phyloP scores from a whole-genome alignment of 2,797 vertebrate genomes.

The Poecilia velifera region DNA sequence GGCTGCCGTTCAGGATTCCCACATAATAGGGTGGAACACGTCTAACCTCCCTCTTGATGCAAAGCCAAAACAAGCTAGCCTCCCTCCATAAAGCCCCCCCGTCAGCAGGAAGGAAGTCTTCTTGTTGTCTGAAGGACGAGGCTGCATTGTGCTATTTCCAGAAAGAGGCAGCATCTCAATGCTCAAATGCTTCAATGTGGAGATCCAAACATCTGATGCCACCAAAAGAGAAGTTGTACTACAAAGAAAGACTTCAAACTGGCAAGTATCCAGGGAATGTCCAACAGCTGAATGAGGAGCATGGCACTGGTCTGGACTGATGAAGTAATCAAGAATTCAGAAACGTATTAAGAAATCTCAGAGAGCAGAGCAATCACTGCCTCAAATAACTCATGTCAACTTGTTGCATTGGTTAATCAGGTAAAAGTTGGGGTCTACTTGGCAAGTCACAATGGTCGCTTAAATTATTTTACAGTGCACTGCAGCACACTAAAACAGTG shows the following conservation, averaged over 20 bases:
- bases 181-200: constrained; percentile 27
- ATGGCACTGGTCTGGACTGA: constrained; percentile 13
- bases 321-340: constrained; percentile 2
- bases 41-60: constrained; percentile 38
- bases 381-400: background rate
- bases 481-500: background rate
- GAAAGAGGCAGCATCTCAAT: constrained; percentile 32
- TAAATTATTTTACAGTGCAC: background rate
- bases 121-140: constrained; percentile 61
- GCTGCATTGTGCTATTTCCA: constrained; percentile 60
- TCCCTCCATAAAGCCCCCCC: constrained; percentile 34
- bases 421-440: background rate
- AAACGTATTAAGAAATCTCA: constrained; percentile 13
- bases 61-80: constrained; percentile 63
- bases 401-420: background rate
- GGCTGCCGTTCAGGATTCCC: constrained; percentile 52
- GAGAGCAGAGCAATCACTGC: background rate
- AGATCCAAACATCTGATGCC: constrained; percentile 4
- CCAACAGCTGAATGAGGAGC: background rate
- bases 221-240: background rate
- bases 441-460: background rate
- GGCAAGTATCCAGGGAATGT: constrained; percentile 20
- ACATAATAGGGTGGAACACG: constrained; percentile 51
- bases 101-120: constrained; percentile 72
- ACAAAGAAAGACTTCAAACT: constrained; percentile 10